Conservation (phyloP, 2,888 invertebrate species). For the Watsonalla binaria region DNA sequence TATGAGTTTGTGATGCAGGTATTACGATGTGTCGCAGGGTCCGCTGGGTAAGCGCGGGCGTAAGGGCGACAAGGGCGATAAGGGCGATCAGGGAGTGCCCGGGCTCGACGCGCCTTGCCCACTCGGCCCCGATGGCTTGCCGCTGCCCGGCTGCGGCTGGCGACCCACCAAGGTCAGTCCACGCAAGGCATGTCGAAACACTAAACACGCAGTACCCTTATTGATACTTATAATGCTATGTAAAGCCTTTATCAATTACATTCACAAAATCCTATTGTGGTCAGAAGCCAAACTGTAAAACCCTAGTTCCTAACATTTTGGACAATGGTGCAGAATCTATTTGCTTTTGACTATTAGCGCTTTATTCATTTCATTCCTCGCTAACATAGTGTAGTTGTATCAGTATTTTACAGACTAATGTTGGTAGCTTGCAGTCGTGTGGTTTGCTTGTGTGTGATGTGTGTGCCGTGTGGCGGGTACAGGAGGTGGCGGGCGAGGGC, state of each 20-base stretch:
- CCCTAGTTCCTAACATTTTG: too few species aligned
- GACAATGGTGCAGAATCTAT: too few species aligned
- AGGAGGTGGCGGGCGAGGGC: constrained; percentile 21
- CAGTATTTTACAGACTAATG: not conserved
- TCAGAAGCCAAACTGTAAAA: too few species aligned
- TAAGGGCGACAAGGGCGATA: constrained; percentile 94
- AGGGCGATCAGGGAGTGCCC: constrained; percentile 97
- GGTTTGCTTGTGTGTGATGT: constrained; percentile 9
- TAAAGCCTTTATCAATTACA: too few species aligned
- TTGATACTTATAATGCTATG: constrained; percentile 6
- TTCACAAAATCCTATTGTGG: too few species aligned
- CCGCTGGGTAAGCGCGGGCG: constrained; percentile 93
- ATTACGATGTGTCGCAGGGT: constrained; percentile 77
- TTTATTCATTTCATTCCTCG: too few species aligned
- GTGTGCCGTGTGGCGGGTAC: constrained; percentile 35
- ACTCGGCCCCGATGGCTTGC: constrained; percentile 95
- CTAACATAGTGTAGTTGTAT: too few species aligned
- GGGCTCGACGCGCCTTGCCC: constrained; percentile 99
- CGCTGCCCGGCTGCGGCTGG: constrained; percentile 97
- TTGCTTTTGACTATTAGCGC: too few species aligned
- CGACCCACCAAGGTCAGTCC: constrained; percentile 88
- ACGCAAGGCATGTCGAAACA: constrained; percentile 2
- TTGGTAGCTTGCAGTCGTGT: constrained; percentile 7
- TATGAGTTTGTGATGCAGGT: too few species aligned
- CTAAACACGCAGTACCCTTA: not conserved